Base-by-base conservation (phyloP, 2,888 invertebrate species). In the Hanleya hanleyi region DNA sequence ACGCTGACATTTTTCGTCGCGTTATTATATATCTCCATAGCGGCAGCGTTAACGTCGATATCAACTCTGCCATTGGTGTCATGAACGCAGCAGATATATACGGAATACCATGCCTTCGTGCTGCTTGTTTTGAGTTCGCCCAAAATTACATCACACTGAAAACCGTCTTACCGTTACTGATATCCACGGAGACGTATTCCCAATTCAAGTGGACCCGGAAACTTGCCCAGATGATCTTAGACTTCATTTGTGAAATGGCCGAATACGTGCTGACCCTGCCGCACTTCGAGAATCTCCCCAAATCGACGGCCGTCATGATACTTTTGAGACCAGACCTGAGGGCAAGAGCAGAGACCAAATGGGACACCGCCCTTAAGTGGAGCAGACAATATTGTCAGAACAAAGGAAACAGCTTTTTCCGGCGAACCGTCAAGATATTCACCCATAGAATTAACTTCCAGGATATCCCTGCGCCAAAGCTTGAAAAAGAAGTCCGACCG, bases 11-110 rank as follows among this genome's bases (percentile, higher is more conserved):
- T 35, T 64, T 64, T 37, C 33, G 29, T 15, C 2, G 38, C 15
- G 37, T 64, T 3, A n/a, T 64, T 12, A 3, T 64, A 15, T 64
- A 64, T 64, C 64, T 64, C 15, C 64, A 64, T 37, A 37, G 64
- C n/a, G 64, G 64, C 9, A 18, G 38, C 18, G 64, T 64, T 15
- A 4, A 35, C 37, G 35, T 64, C 1, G 29, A n/a, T n/a, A 18
- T 35, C 9, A 18, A 64, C 3, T 36, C 64, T 12, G 64, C 26
- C 64, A 36, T 64, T 37, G 64, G 64, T 5, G 35, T 64, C n/a
- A 37, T 64, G 64, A 64, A 64, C 38, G 64, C 64, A 4, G 64
- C 64, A 9, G 64, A 64, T n/a, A 35, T 3, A 18, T 64, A 37
- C 38, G 38, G 64, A 3, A 18, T 64, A 9, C 37, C 35, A 15